A percentile compares a stretch with the other conserved stretches of the same genome.
Conservation (phyloP, 2,888 invertebrate genomes). For the Agriopis leucophaearia region DNA sequence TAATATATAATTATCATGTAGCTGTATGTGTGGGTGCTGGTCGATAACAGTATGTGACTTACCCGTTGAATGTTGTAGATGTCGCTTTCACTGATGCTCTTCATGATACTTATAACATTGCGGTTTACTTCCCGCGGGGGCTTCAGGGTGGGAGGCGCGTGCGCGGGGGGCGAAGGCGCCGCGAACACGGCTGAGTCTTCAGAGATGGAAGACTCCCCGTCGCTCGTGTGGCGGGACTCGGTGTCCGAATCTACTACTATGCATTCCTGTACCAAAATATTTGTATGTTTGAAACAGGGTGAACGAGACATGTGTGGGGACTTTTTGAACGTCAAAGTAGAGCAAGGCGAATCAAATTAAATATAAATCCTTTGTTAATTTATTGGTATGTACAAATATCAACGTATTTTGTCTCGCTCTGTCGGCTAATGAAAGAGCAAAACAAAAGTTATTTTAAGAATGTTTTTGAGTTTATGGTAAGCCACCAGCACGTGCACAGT, state of each 20-base stretch:
- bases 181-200: constrained; percentile 60
- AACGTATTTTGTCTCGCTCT: too few species aligned
- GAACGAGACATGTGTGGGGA: too few species aligned
- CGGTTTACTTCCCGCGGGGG: constrained; percentile 18
- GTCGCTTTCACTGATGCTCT: constrained; percentile 73
- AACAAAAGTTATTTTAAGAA: too few species aligned
- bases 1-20: too few species aligned
- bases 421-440: too few species aligned
- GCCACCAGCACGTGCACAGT: too few species aligned
- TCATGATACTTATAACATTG: constrained; percentile 51
- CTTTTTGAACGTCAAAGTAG: too few species aligned
- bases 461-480: too few species aligned
- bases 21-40: too few species aligned
- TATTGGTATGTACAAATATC: too few species aligned
- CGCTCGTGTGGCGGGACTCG: constrained; percentile 52
- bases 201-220: constrained; percentile 59
- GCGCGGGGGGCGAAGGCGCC: constrained; percentile 55
- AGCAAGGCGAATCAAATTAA: too few species aligned
- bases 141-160: constrained; percentile 11
- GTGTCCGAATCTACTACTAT: constrained; percentile 58
- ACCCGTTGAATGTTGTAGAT: constrained; percentile 64
- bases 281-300: neutral
- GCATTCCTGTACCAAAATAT: constrained; percentile 58
- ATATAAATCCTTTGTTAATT: too few species aligned
- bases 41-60: neutral